Percentiles rank a stretch among this genome's conserved stretches.
Conservation (phyloP, 2,888 invertebrate species). For the Melieria crassipennis region DNA sequence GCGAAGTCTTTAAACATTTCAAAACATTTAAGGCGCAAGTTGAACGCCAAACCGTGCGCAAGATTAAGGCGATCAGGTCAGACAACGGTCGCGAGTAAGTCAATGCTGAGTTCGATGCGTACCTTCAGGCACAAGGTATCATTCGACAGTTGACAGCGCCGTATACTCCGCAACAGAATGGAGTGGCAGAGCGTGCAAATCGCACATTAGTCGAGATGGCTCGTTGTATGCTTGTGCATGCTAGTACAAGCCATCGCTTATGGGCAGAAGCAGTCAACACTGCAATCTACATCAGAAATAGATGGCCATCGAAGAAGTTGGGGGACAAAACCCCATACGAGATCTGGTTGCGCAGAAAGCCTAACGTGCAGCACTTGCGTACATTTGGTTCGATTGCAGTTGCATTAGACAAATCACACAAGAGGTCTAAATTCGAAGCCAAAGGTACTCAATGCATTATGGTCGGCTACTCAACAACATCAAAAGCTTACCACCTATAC, state of each 20-base stretch:
- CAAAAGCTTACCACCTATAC: too few relatives aligned
- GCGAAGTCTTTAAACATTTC: background rate
- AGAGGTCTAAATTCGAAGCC: too few relatives aligned
- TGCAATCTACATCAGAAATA: conserved; percentile 28
- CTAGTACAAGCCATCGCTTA: conserved; percentile 1
- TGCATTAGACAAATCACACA: background rate
- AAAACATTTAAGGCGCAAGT: background rate
- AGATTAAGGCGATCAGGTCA: background rate
- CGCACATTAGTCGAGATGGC: conserved; percentile 13
- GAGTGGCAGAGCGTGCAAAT: conserved; percentile 12
- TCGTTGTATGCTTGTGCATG: conserved; percentile 5
- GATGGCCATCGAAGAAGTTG: conserved; percentile 25
- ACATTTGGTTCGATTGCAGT: conserved; percentile 31
- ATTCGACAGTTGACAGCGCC: background rate
- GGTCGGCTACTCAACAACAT: too few relatives aligned
- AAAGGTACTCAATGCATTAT: too few relatives aligned
- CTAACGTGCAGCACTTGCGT: conserved; percentile 16
- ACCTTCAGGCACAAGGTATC: background rate
- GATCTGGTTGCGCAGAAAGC: conserved; percentile 19
- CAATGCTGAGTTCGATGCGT: background rate
- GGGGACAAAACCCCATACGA: conserved; percentile 26
- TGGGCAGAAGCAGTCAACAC: conserved; percentile 34
- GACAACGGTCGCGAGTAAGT: background rate
- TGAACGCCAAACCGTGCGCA: background rate
- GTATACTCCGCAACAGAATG: conserved; percentile 10